Evolutionary conservation across 2,113 vertebrate genomes (phyloP), one percentile per base, ranked within the genome.

Genomic region (Larimichthys crocea): DNA sequence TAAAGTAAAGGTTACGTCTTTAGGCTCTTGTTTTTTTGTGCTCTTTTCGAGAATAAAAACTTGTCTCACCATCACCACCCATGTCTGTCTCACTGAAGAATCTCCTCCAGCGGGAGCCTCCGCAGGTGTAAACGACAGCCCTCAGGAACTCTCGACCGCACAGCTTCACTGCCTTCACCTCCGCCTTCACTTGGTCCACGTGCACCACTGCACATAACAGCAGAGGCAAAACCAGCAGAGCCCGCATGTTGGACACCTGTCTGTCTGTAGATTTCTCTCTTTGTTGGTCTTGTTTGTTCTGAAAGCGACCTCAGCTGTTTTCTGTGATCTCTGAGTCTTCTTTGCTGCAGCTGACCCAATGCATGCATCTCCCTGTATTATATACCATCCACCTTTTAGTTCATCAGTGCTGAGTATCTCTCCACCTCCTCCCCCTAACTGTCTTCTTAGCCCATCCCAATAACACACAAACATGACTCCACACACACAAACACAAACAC

Each of bases 61-160:
- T 48, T 12, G 14, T 76, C 93, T 96, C 81, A 97, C 96, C 74
- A 11, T 96, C 81, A 97, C 96, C 74, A 7, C 53, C 66, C 48
- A 86, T 70, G 10, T 91, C 89, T 60, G 74, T 9, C 4, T 90
- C 91, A 0, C 3, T 17, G 49, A 92, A 69, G 1, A 93, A 60
- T 56, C 96, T 94, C 48, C 86, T 97, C 97, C 97, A 98, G 19
- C 96, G 91, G 0, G 98, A 97, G n/a, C 96, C 96, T 0, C 97
- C 97, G 0, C 98, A 99, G 69, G 96, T 97, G 94, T 97, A 97
- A 31, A 97, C 90, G 0, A 98, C 90, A 0, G 97, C 97, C 10
- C 96, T 81, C 74, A 97, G 87, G 11, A 98, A 97, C 71, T 98
- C 96, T 0, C 94, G 91, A 0, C 97, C 97, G 0, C 97, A 99